Evolutionary conservation across 2,888 invertebrate species (phyloP), one percentile per base, ranked within the genome.

Genomic region (Colostygia pectinataria): DNA sequence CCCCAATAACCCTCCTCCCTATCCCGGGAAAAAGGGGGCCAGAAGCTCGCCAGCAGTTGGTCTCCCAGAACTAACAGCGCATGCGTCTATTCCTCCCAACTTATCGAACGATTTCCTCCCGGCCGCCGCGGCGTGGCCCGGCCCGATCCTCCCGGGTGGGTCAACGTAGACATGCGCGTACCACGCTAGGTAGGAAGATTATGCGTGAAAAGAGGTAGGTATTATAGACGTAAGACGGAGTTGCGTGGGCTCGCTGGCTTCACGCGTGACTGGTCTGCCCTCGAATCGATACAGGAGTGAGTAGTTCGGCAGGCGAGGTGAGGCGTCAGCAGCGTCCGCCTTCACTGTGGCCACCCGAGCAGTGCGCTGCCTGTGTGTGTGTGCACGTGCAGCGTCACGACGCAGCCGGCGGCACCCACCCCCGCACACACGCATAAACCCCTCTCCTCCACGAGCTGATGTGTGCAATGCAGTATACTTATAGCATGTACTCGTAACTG

Each of bases 91-190:
- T 20, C 28, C 33, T 18, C 33, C 29, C 24, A 4, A 13, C 2
- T 9, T 52, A 52, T 52, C 46, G 52, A 52, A n/a, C 52, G 33
- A 0, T 10, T n/a, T 27, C 14, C 12, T 29, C 25, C 34, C 15
- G 13, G 24, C 1, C n/a, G 20, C 20, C 20, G n/a, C 15, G 24
- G 12, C 2, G 25, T 32, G 9, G 8, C 46, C 41, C 57, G 55
- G 47, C 39, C 49, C 53, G 58, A 65, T 65, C 58, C 55, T 50
- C 61, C 65, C 59, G 68, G 66, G 64, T 68, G 70, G 66, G 74
- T 75, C 75, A 67, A 70, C 65, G 63, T 73, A 80, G 80, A 75
- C 80, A 78, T 83, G 86, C 85, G 85, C 85, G 80, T 68, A 71
- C 68, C 60, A 71, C 63, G 61, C 58, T 60, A 43, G 9, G 41